Percentiles rank a stretch among this genome's conserved stretches.
Evolutionary conservation across 2,888 invertebrate species (phyloP).

Genomic region (Willowsia nigromaculata): DNA sequence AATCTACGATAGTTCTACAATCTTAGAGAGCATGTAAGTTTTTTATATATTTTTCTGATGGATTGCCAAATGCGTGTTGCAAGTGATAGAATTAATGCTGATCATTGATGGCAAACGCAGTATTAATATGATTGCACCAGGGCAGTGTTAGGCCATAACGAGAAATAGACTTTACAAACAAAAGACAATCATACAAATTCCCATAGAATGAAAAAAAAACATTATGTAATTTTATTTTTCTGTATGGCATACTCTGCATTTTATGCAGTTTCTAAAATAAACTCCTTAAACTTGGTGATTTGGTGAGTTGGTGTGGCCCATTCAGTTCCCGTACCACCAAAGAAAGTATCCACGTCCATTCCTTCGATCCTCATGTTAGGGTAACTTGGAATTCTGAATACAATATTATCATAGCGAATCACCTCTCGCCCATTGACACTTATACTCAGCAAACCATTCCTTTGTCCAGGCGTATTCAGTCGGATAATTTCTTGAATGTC

Average conservation of each 20-base stretch:
- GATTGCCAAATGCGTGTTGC: too few relatives aligned
- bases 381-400: conserved; percentile 66
- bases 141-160: too few relatives aligned
- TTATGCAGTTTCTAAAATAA: conserved; percentile 51
- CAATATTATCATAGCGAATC: conserved; percentile 72
- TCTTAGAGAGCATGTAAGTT: too few relatives aligned
- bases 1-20: too few relatives aligned
- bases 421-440: conserved; percentile 71
- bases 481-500: conserved; percentile 57
- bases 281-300: conserved; percentile 67
- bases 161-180: too few relatives aligned
- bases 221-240: too few relatives aligned
- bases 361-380: conserved; percentile 73
- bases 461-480: conserved; percentile 67
- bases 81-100: too few relatives aligned
- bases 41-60: too few relatives aligned
- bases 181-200: too few relatives aligned
- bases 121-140: too few relatives aligned
- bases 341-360: conserved; percentile 66
- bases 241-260: background rate
- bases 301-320: conserved; percentile 68
- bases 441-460: conserved; percentile 68
- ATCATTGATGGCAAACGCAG: too few relatives aligned
- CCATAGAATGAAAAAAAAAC: too few relatives aligned
- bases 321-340: conserved; percentile 67